Evolutionary conservation across 2,888 invertebrate species (phyloP), one percentile per base, ranked within the genome.

Genomic region (Drosophila cognata): DNA sequence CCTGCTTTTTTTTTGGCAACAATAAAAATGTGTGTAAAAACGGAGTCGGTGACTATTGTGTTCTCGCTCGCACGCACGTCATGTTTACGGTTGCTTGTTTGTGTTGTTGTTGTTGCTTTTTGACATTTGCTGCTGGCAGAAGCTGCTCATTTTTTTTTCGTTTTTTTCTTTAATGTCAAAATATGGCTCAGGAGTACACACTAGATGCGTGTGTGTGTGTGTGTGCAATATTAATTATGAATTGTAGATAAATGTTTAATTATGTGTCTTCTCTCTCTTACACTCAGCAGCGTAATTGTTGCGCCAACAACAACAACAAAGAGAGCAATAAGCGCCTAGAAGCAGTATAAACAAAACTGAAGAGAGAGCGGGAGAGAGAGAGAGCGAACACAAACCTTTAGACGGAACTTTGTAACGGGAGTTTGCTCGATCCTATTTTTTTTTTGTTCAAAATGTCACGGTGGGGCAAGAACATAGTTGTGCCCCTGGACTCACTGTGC

Each of bases 391-490:
- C 25, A 57, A 66, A 73, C 33, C 67, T 53, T 35, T 57, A 13
- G n/a, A 56, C 56, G 29, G 21, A 69, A 69, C 31, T 46, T n/a
- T 29, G 6, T 6, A 55, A 29, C 53, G 48, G 68, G 25, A 62
- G 33, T 36, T 35, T 13, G 28, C 18, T 29, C 21, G 35, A 46
- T n/a, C 36, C 46, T 25, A 13, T 43, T 43, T 43, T 21, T 46
- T 46, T 43, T 11, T 31, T 25, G 43, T 41, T 41, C 65, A 88
- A 77, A 58, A 95, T 95, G 95, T 95, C 95, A 90, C 95, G 95
- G 91, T 95, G 95, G 95, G 94, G 94, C 92, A 95, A 95, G 94
- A 95, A 94, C 93, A 95, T 94, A 91, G 95, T 95, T 90, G 95
- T 95, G 82, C 95, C 95, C 84, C 93, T 95, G 93, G 95, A 95